Conservation (phyloP, 2,797 vertebrate species). For the Phrynocephalus guinanensis region DNA sequence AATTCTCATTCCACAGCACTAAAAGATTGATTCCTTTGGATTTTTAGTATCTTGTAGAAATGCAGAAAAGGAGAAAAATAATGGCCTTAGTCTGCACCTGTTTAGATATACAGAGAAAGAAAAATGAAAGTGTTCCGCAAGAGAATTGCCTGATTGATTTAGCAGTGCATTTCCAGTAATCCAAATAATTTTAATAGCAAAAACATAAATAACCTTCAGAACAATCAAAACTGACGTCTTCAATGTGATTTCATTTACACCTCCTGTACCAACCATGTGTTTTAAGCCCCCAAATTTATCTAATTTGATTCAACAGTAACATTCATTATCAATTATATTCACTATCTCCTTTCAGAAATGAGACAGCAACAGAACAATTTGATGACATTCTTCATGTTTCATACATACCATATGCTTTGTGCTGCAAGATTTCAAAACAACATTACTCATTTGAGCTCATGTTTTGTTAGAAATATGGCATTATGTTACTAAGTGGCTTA, state of each 20-base stretch:
- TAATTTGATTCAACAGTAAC: not conserved
- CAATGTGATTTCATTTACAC: constrained; percentile 15
- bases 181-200: not conserved
- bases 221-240: constrained; percentile 2
- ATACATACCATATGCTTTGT: not conserved
- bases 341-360: not conserved
- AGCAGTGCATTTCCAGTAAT: not conserved
- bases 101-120: not conserved
- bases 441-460: not conserved
- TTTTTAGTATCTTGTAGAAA: not conserved
- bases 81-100: not conserved
- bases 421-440: not conserved
- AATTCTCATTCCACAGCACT: not conserved
- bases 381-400: not conserved
- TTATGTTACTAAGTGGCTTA: not conserved
- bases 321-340: constrained; percentile 14
- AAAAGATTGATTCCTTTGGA: constrained; percentile 4
- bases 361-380: not conserved
- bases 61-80: not conserved
- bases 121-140: not conserved
- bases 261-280: not conserved
- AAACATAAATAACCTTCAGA: constrained; percentile 1
- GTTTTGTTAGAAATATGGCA: not conserved
- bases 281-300: not conserved
- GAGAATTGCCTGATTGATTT: constrained; percentile 18